A percentile compares a stretch with the other conserved stretches of the same genome.
Evolutionary conservation across 2,888 invertebrate genomes (phyloP).

Genomic region (Agrotis segetum): DNA sequence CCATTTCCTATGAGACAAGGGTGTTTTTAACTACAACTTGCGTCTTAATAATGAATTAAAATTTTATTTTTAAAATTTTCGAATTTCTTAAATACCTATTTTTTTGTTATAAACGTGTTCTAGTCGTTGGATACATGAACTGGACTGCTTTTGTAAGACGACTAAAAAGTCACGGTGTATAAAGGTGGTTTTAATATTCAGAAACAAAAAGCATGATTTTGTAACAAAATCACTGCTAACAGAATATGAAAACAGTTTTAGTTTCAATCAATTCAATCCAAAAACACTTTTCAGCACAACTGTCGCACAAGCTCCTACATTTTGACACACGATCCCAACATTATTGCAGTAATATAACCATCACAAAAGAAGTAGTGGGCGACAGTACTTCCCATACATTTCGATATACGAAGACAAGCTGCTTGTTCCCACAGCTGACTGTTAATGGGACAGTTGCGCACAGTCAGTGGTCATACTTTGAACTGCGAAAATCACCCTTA

Average conservation of each 20-base stretch:
- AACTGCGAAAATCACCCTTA: not conserved
- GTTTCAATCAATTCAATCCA: not conserved
- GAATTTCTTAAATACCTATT: too few relatives aligned
- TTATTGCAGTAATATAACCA: slow-evolving; percentile 9
- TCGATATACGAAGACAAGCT: slow-evolving; percentile 37
- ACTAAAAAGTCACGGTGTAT: too few relatives aligned
- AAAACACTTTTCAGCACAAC: slow-evolving; percentile 10
- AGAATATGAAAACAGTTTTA: not conserved
- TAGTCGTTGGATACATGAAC: too few relatives aligned
- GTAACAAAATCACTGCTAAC: too few relatives aligned
- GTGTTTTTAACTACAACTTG: too few relatives aligned
- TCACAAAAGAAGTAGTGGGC: slow-evolving; percentile 40
- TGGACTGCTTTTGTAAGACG: too few relatives aligned
- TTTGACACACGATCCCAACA: slow-evolving; percentile 4
- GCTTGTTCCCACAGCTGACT: slow-evolving; percentile 45
- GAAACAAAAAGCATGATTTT: too few relatives aligned
- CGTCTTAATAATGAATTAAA: too few relatives aligned
- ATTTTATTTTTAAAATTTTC: too few relatives aligned
- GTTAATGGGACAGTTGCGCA: slow-evolving; percentile 61
- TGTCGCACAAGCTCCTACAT: not conserved
- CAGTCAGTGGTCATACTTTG: not conserved
- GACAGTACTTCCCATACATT: slow-evolving; percentile 46
- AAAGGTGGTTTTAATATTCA: too few relatives aligned
- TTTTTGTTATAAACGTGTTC: too few relatives aligned
- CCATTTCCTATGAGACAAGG: too few relatives aligned